Evolutionary conservation across 1,140 invertebrate genomes (phyloP), one percentile per base, ranked within the genome.

Genomic region (Nymphalis io): DNA sequence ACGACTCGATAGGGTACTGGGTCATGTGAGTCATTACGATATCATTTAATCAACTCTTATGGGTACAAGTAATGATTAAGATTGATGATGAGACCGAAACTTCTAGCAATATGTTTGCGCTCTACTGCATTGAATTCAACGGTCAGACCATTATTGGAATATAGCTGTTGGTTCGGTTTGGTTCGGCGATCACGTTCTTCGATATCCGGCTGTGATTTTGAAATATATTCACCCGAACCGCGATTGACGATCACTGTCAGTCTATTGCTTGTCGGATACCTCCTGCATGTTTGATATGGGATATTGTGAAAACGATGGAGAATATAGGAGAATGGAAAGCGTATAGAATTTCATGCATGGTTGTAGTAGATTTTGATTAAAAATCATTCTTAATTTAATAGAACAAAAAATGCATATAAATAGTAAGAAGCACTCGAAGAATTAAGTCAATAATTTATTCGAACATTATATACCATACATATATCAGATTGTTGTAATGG

Each of bases 41-140:
- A 23, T 55, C 27, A 63, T 48, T 38, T 33, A 39, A 63, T 63
- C 33, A 63, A 21, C 46, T 10, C 48, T 53, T 2, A 21, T 46
- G 27, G 27, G 1, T 33, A 33, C 27, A 33, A 33, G 10, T 33
- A 33, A 5, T 33, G 27, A 33, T 33, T 33, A 33, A 33, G 27
- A 33, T 33, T 33, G 27, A 33, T 8, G 27, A 33, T 33, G 5
- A 33, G 5, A 33, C 27, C 10, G 23, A 27, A 33, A 33, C 27
- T 33, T 33, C 27, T 33, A 5, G 6, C 27, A 8, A 33, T 46
- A 46, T 46, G 15, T 46, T 5, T 46, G 15, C 15, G n/a, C n/a
- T 46, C 8, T 8, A 8, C n/a, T 18, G 44, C 44, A 46, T 46
- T 46, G n/a, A 46, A 46, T 46, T 16, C 4, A 46, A 16, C 44